Percentiles rank a stretch among this genome's conserved stretches.
Conservation (phyloP, 2,113 vertebrate genomes). For the Lophius piscatorius region DNA sequence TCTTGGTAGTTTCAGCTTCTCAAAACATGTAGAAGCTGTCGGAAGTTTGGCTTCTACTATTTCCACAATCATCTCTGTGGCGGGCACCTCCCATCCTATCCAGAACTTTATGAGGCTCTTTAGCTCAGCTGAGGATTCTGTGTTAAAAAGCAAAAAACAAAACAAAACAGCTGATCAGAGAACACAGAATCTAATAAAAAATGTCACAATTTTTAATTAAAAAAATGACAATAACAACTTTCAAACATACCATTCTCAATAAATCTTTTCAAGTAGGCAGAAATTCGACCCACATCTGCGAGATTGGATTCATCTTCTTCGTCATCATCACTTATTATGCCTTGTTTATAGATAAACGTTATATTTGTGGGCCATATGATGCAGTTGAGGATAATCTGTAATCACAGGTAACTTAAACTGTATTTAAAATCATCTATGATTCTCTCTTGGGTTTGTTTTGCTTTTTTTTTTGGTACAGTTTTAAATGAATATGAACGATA, state of each 20-base stretch:
- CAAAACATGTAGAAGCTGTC: conserved; percentile 49
- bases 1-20: conserved; percentile 57
- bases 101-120: conserved; percentile 59
- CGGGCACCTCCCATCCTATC: conserved; percentile 58
- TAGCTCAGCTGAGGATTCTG: conserved; percentile 42
- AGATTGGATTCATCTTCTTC: not conserved
- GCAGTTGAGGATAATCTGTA: conserved; percentile 55
- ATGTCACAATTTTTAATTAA: no score
- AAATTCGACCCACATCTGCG: conserved; percentile 32
- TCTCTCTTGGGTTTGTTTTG: no score
- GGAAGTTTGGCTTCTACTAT: conserved; percentile 38
- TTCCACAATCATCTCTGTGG: conserved; percentile 53
- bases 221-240: not conserved
- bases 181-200: not conserved
- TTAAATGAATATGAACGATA: no score
- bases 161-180: not conserved
- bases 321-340: not conserved
- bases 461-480: not conserved
- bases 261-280: conserved; percentile 44
- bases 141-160: no score
- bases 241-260: conserved; percentile 47
- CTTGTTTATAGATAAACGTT: conserved; percentile 36
- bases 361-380: conserved; percentile 47
- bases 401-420: conserved; percentile 4
- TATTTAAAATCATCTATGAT: not conserved